Conservation (phyloP, 2,888 invertebrate genomes). For the Caenorhabditis afra region DNA sequence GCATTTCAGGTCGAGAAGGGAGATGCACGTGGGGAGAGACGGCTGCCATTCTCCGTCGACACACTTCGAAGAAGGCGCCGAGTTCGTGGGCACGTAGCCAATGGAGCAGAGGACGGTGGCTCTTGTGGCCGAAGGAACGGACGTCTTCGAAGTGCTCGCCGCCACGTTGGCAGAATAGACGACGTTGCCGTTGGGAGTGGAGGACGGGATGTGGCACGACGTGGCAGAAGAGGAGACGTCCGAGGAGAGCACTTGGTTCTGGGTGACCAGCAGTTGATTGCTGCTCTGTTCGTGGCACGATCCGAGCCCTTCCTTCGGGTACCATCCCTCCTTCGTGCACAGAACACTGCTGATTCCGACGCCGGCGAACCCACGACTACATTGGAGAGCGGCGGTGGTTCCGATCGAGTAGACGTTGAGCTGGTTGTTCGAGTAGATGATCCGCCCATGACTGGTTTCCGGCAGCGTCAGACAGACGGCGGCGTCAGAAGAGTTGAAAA, state of each 20-base stretch:
- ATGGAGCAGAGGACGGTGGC: slow-evolving; percentile 61
- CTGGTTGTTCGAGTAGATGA: slow-evolving; percentile 56
- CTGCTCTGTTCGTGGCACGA: slow-evolving; percentile 36
- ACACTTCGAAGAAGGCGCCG: slow-evolving; percentile 45
- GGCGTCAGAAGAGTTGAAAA: slow-evolving; percentile 53
- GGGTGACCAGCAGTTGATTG: slow-evolving; percentile 10
- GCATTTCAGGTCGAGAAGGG: slow-evolving; percentile 48
- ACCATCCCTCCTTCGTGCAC: slow-evolving; percentile 67
- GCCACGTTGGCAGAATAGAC: slow-evolving; percentile 54
- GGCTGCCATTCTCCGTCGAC: slow-evolving; percentile 48
- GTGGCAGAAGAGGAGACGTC: not conserved
- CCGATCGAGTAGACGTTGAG: slow-evolving; percentile 62
- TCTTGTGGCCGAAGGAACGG: slow-evolving; percentile 54
- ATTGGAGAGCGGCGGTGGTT: slow-evolving; percentile 66
- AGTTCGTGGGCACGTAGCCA: slow-evolving; percentile 53
- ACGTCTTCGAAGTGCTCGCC: not conserved
- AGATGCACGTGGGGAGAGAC: slow-evolving; percentile 47
- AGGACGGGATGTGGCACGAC: slow-evolving; percentile 25
- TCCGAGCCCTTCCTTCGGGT: slow-evolving; percentile 58
- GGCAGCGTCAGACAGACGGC: slow-evolving; percentile 39
- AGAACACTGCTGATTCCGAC: slow-evolving; percentile 50
- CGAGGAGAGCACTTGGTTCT: slow-evolving; percentile 3
- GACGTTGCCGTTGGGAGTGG: slow-evolving; percentile 43
- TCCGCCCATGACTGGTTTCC: slow-evolving; percentile 34
- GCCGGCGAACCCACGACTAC: slow-evolving; percentile 58